Evolutionary conservation across 2,888 invertebrate species (phyloP).

Genomic region (Eupithecia pulchellata): DNA sequence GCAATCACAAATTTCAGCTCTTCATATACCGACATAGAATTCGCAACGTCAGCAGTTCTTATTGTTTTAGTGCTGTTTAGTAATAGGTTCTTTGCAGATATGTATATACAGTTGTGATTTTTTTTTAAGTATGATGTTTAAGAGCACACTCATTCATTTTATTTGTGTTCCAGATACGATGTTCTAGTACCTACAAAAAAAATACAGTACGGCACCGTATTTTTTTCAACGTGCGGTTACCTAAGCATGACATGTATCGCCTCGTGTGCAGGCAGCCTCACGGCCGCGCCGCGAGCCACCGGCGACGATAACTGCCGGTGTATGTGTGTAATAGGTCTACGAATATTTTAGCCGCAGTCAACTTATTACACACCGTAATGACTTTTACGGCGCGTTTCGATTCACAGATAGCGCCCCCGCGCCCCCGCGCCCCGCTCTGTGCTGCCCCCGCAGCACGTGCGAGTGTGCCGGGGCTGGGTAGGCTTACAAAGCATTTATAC

Average conservation of each 20-base stretch:
- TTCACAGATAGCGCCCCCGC: not conserved
- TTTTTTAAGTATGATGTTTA: too few species aligned
- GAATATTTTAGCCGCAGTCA: conserved; percentile 57
- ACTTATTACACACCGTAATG: conserved; percentile 52
- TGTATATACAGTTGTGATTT: too few species aligned
- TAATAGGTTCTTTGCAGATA: too few species aligned
- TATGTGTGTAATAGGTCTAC: conserved; percentile 62
- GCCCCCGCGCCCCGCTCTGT: not conserved
- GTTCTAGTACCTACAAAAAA: too few species aligned
- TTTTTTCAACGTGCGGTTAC: too few species aligned
- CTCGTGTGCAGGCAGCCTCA: conserved; percentile 38
- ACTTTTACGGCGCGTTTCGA: conserved; percentile 38
- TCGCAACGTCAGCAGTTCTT: too few species aligned
- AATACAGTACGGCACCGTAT: too few species aligned
- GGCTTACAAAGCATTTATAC: not conserved
- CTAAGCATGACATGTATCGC: not conserved
- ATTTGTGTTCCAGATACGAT: too few species aligned
- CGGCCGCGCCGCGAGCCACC: conserved; percentile 56
- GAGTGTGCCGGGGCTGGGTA: not conserved
- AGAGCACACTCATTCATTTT: too few species aligned
- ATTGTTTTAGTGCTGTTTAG: too few species aligned
- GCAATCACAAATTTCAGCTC: not conserved
- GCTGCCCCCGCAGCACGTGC: not conserved
- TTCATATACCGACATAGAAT: too few species aligned
- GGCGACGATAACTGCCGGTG: conserved; percentile 59